Evolutionary conservation across 2,113 vertebrate species (phyloP).

Genomic region (Callochromis pleurospilus): DNA sequence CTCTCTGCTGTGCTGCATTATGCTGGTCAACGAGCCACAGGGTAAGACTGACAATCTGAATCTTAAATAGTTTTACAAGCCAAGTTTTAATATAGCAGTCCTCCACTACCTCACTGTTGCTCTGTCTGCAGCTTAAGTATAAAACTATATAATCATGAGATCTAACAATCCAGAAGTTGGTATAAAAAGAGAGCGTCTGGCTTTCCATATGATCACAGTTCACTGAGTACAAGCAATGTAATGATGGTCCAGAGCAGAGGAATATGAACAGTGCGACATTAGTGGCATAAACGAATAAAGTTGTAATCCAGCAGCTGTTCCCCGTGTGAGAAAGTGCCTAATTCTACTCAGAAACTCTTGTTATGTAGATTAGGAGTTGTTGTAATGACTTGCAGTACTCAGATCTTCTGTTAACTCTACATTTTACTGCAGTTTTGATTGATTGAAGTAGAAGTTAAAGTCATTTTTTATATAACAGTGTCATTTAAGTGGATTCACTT

Average conservation of each 20-base stretch:
- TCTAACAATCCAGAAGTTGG: neutral
- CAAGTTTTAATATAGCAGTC: neutral
- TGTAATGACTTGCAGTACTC: neutral
- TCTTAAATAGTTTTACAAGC: neutral
- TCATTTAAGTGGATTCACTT: neutral
- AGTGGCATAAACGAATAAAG: neutral
- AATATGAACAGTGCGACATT: neutral
- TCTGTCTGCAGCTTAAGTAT: neutral
- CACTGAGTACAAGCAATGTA: neutral
- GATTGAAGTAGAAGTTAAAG: neutral
- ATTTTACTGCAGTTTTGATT: neutral
- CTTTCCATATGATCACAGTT: neutral
- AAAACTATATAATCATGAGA: neutral
- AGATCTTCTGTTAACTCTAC: neutral
- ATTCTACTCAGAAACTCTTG: neutral
- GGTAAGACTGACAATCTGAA: conserved; percentile 66
- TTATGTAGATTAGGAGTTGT: neutral
- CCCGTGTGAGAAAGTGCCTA: neutral
- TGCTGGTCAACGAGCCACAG: conserved; percentile 85
- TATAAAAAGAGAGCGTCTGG: neutral
- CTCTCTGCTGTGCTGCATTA: conserved; percentile 78
- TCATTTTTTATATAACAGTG: neutral
- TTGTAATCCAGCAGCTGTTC: neutral
- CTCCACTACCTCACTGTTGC: neutral
- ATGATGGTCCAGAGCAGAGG: neutral